phyloP scores from a whole-genome alignment of 2,888 invertebrate genomes.

The Tromatobia lineatoria region DNA sequence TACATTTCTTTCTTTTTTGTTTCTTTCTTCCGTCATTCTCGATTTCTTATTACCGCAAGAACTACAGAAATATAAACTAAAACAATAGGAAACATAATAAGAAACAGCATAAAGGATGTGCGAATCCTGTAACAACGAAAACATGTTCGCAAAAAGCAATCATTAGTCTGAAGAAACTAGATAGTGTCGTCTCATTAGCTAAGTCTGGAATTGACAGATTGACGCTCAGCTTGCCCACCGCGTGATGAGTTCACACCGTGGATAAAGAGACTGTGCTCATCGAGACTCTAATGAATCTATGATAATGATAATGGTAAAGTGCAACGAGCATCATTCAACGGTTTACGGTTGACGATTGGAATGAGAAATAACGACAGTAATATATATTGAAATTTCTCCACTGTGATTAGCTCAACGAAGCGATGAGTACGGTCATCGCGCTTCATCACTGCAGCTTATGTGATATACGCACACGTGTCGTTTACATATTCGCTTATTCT shows the following conservation, averaged over 20 bases:
- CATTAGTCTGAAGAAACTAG: background rate
- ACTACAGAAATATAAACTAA: background rate
- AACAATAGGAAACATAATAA: background rate
- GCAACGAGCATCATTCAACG: conserved; percentile 10
- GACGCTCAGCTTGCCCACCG: background rate
- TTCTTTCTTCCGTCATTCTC: background rate
- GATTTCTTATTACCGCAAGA: background rate
- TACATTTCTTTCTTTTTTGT: conserved; percentile 5
- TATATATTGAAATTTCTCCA: conserved; percentile 20
- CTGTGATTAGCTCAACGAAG: conserved; percentile 18
- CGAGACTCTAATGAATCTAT: conserved; percentile 21
- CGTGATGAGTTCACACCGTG: background rate
- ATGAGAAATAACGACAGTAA: conserved; percentile 21
- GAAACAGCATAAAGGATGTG: background rate
- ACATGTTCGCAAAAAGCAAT: conserved; percentile 5
- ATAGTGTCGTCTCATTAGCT: conserved; percentile 46
- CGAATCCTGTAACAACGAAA: background rate
- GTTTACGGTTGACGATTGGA: conserved; percentile 6
- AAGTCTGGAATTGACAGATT: conserved; percentile 50
- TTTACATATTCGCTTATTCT: background rate
- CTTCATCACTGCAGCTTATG: conserved; percentile 12
- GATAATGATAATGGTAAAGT: conserved; percentile 28
- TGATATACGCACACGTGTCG: background rate
- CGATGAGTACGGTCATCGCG: conserved; percentile 32
- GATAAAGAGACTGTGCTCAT: background rate